Evolutionary conservation across 1,140 invertebrate genomes (phyloP), one percentile per base, ranked within the genome.

Genomic region (Ceratina japonica): DNA sequence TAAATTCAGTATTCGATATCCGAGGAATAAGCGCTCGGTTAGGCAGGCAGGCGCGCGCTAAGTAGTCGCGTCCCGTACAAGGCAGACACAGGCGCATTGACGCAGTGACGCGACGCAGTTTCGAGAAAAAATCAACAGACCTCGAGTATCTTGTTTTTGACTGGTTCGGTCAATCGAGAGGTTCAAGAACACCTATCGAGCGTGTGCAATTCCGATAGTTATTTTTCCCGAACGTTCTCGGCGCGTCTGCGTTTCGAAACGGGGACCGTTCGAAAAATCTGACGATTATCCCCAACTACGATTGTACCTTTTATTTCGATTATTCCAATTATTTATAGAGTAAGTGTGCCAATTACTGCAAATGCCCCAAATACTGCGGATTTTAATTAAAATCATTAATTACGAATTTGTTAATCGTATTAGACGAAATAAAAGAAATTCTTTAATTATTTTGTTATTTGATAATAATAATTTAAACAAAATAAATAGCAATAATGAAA

Each of bases 141-240:
- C 1, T 27, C 24, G 22, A 22, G 24, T 18, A n/a, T 56, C n/a
- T 70, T 44, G 49, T 74, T 82, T 73, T 80, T 37, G 44, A 13
- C 31, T 18, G 15, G n/a, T 20, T 27, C 3, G 37, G 52, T 27
- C 27, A 75, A 79, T 75, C 20, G 65, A 37, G 54, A 56, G n/a
- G 44, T 37, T 22, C 51, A 13, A 31, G 24, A 49, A 51, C 37
- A 56, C 44, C 52, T 64, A 49, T 56, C 20, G n/a, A 24, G 64
- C 37, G 37, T 44, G 52, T 20, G 70, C 66, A 81, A 76, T 80
- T 71, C 52, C 37, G 24, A 10, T 72, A 51, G 63, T 69, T 83
- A 64, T 82, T 82, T 73, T 81, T 77, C 56, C 49, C 20, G 24
- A 31, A 24, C 27, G 56, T 54, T 65, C 65, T 52, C 24, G 37